Base-by-base conservation (phyloP, 2,888 invertebrate genomes). In the Apodemia zela region DNA sequence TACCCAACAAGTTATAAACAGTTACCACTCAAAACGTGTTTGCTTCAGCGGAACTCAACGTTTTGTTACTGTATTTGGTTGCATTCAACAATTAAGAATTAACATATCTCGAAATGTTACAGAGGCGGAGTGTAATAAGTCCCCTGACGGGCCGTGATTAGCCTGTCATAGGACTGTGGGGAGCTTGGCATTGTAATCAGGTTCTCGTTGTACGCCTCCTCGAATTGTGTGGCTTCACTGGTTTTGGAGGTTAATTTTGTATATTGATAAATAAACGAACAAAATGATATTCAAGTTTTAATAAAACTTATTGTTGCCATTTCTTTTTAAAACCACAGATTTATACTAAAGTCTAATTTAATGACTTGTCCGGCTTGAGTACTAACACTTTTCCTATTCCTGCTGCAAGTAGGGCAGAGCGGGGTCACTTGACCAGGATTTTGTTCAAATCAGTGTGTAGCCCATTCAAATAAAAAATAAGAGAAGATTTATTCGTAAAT, bases 61-160 rank as follows among this genome's bases (percentile, higher is more conserved):
- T 54, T 54, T 54, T 54, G 54, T 21, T 54, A 21, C 25, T 54
- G 54, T 25, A 54, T 54, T 54, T 25, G 54, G 54, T 21, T 54
- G 54, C 54, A 54, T 54, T 54, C 54, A 67, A 70, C 66, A 70
- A 68, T 70, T 70, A 70, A 68, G 64, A 68, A 70, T 70, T 68
- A 70, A 68, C 67, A 70, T 68, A 68, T 68, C 68, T 70, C 61
- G 63, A 68, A 69, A 69, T 65, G 68, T 64, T 63, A 67, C 66
- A 63, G 69, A 69, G 69, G 71, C 68, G 68, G 69, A 68, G 68
- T 72, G 75, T 77, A 79, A 79, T 75, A 75, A 75, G 77, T 78
- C 78, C 78, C 77, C 71, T 78, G 83, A 79, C 80, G 78, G 72
- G 73, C 75, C 72, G 76, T 86, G 84, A 85, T 87, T 85, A 85